Evolutionary conservation across 2,113 vertebrate species (phyloP).

Genomic region (Heterotis niloticus): DNA sequence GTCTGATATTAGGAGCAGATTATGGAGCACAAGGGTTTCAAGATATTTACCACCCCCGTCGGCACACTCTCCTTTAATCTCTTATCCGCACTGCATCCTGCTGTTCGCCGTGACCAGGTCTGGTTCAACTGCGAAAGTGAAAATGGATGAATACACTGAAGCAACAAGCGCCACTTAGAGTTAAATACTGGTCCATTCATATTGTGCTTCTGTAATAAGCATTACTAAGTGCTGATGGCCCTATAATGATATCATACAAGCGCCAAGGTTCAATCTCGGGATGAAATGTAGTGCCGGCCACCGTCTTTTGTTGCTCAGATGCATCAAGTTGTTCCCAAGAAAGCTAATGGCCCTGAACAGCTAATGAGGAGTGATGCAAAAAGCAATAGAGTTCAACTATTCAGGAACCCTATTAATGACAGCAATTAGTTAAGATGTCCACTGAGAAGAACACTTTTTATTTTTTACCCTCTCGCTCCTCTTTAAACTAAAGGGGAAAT

Average conservation of each 20-base stretch:
- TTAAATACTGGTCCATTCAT: not conserved
- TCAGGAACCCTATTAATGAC: slow-evolving; percentile 14
- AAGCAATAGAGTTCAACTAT: not conserved
- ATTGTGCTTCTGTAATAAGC: not conserved
- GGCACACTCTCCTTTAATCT: too few relatives aligned
- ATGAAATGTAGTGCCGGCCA: not conserved
- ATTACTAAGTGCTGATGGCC: not conserved
- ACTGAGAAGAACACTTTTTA: not conserved
- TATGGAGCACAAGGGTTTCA: not conserved
- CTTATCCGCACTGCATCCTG: too few relatives aligned
- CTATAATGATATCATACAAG: not conserved
- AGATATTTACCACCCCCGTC: too few relatives aligned
- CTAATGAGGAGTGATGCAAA: slow-evolving; percentile 7
- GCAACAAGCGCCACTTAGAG: not conserved
- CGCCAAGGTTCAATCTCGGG: not conserved
- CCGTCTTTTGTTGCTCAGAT: not conserved
- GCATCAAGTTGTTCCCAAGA: slow-evolving; percentile 22
- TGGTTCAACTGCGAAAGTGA: not conserved
- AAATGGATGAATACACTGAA: not conserved
- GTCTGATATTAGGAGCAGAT: too few relatives aligned
- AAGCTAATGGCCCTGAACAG: slow-evolving; percentile 21
- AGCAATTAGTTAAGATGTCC: slow-evolving; percentile 25
- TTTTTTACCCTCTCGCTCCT: not conserved
- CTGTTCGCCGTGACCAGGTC: too few relatives aligned
- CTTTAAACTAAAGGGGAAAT: not conserved